Base-by-base conservation (phyloP, 1,140 invertebrate species). In the Sarcophaga peregrina region DNA sequence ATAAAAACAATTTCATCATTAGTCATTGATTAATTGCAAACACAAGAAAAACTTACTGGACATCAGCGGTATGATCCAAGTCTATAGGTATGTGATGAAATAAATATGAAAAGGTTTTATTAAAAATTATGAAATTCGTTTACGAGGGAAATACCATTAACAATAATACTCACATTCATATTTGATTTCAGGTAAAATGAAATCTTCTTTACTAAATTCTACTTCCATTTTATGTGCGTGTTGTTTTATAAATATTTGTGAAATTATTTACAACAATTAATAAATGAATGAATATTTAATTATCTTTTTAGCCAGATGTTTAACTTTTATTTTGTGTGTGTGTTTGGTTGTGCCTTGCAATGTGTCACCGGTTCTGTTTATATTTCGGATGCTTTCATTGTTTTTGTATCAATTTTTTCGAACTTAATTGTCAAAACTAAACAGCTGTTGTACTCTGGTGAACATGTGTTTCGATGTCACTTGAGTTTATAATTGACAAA, bases 31-130 rank as follows among this genome's bases (percentile, higher is more conserved):
- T 17, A 20, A 37, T 20, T 52, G 45, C 4, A 4, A 37, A 37
- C 1, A 15, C n/a, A 80, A 10, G 0, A 20, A 80, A 83, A 15
- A 94, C 96, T 96, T 93, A 98, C 96, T 99, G 98, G 45, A 99
- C 96, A 92, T 99, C 98, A 5, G 98, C 98, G 47, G 98, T 98
- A 88, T 99, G 98, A 88, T 99, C 98, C 86, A 99, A 92, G 94
- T 99, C 97, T 83, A 86, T 83, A 47, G 82, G 75, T 73, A 48
- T 37, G 68, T 78, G n/a, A 84, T 83, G 76, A 81, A 62, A 82
- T 81, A 25, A 68, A 13, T 58, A 58, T 58, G 54, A 58, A n/a
- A 58, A 58, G 13, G 15, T 58, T 58, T 58, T 58, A 58, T 3
- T 15, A 58, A 58, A 58, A n/a, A 13, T 58, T 58, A 13, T 58